Base-by-base conservation (phyloP, 1,140 invertebrate species). In the Eupeodes corollae region DNA sequence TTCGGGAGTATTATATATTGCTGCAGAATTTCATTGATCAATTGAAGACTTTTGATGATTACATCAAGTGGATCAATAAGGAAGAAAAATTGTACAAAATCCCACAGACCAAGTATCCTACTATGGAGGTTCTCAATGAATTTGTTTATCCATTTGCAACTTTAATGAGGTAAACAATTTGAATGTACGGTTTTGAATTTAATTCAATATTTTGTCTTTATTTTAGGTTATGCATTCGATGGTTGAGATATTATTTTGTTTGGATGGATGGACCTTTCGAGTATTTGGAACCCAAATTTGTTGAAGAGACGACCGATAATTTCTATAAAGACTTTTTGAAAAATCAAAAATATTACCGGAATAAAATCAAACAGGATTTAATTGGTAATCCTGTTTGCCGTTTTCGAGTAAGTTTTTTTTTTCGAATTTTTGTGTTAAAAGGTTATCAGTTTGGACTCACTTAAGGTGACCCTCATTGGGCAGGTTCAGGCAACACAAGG, bases 251-350 rank as follows among this genome's bases (percentile, higher is more conserved):
- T 51, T 81, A 85, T 58, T 84, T 83, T 57, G 83, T 85, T 40
- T 94, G 89, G 86, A 80, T 92, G 75, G 85, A 93, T 68, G 91
- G 90, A n/a, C 78, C 82, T 3, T 94, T 94, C 70, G 79, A 88
- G 61, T 84, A 87, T 57, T 70, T 94, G 38, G 77, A 88, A 60
- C 79, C 82, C 9, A 70, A 75, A 33, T 70, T 75, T 53, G 82
- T 90, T 44, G 87, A 91, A 67, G 63, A 73, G 39, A 78, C 79
- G 50, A 79, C 85, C 3, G 81, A 84, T 14, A 77, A 82, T 50
- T 83, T 78, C 57, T 79, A 78, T 26, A 84, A 81, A 65, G 86
- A 80, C 56, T 88, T 79, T 70, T 72, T 75, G 16, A 87, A 86
- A 67, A 77, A 83, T 14, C 83, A 88, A 50, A 91, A 91, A 72